phyloP scores from a whole-genome alignment of 2,113 vertebrate species.

The Gymnarchus niloticus region DNA sequence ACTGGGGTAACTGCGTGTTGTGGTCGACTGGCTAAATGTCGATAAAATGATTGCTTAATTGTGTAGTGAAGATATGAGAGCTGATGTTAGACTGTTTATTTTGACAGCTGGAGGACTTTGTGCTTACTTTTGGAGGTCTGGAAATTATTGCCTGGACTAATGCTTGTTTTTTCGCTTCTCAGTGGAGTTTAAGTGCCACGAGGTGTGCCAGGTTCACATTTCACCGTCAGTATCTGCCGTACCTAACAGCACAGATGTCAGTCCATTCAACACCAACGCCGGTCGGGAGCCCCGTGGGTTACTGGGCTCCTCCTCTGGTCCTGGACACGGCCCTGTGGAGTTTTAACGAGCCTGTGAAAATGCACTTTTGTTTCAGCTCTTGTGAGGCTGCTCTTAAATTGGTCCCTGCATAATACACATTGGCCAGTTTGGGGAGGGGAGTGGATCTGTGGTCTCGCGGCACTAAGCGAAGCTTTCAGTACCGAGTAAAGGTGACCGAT shows the following conservation, averaged over 20 bases:
- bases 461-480: not conserved
- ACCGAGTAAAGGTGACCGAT: not conserved
- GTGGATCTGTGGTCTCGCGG: not conserved
- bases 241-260: not conserved
- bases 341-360: constrained; percentile 11
- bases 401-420: not conserved
- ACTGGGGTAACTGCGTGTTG: not conserved
- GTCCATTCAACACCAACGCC: not conserved
- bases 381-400: not conserved
- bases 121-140: not conserved
- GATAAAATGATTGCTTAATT: not conserved
- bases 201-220: not conserved
- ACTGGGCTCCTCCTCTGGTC: not conserved
- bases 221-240: not conserved
- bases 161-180: not conserved
- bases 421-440: not conserved
- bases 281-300: not conserved
- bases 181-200: not conserved
- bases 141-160: not conserved
- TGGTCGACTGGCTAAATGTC: not conserved
- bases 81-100: not conserved
- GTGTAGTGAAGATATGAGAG: not conserved
- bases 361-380: constrained; percentile 12
- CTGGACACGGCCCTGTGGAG: not conserved
- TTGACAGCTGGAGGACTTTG: not conserved